These are phyloP conservation scores for Nephrotoma appendiculata DNA, from an alignment of 2,888 invertebrate genomes.

Conservation along the genomic window DNA sequence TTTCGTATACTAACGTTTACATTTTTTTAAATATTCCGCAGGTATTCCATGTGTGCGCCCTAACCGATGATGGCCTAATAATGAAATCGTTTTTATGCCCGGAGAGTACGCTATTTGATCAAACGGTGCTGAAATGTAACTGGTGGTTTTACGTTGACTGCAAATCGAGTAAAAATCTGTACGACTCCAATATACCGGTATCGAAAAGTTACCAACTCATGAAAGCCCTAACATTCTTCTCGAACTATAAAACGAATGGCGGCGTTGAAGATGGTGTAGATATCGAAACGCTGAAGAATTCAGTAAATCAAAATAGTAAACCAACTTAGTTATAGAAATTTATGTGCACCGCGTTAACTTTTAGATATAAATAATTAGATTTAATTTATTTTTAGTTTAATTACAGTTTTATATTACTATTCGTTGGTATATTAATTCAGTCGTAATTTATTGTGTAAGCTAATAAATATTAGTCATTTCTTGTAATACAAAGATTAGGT, in stretches of 20 bases:
- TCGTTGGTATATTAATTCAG: neutral
- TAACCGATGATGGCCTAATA: constrained; percentile 76
- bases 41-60: constrained; percentile 84
- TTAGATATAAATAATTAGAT: neutral
- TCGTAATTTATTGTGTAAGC: neutral
- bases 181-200: constrained; percentile 80
- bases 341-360: neutral
- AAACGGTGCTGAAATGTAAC: constrained; percentile 80
- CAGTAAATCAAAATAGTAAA: constrained; percentile 9
- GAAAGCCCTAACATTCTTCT: constrained; percentile 81
- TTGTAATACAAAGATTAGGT: neutral
- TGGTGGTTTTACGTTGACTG: constrained; percentile 94
- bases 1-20: too few relatives aligned
- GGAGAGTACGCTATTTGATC: constrained; percentile 81
- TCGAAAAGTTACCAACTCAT: constrained; percentile 85
- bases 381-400: neutral
- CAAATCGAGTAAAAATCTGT: constrained; percentile 60
- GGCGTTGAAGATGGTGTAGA: constrained; percentile 11
- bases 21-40: constrained; percentile 22
- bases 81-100: constrained; percentile 88
- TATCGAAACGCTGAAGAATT: constrained; percentile 16
- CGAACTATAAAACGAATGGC: constrained; percentile 58
- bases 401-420: neutral
- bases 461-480: neutral
- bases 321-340: neutral